A percentile compares a stretch with the other conserved stretches of the same genome.
Conservation (phyloP, 1,140 invertebrate species). For the Hylaeus volcanicus region DNA sequence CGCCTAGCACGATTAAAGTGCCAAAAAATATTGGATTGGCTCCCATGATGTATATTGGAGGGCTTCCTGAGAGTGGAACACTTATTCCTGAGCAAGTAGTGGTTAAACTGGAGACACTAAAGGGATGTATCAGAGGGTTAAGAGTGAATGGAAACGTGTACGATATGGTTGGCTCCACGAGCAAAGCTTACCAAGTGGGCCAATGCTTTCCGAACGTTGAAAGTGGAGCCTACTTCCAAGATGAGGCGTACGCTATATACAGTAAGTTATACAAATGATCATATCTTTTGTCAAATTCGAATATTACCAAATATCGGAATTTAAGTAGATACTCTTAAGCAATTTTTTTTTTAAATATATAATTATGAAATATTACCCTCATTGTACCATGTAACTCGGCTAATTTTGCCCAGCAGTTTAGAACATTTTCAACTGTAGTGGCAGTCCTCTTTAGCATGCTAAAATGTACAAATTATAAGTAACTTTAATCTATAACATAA, state of each 20-base stretch:
- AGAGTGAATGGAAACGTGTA: conserved; percentile 87
- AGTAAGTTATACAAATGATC: conserved; percentile 81
- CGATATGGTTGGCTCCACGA: conserved; percentile 87
- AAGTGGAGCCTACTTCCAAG: conserved; percentile 91
- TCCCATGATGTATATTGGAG: conserved; percentile 89
- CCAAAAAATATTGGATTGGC: conserved; percentile 86
- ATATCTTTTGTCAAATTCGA: not conserved
- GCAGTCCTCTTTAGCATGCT: too few relatives aligned
- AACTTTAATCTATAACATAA: too few relatives aligned
- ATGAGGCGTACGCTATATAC: conserved; percentile 90
- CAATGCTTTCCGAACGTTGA: conserved; percentile 94
- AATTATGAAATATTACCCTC: too few relatives aligned
- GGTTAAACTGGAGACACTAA: conserved; percentile 87
- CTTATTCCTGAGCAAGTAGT: conserved; percentile 81
- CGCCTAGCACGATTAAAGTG: conserved; percentile 84
- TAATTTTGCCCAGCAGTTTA: too few relatives aligned
- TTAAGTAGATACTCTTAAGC: too few relatives aligned
- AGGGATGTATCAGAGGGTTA: conserved; percentile 90
- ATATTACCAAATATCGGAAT: too few relatives aligned
- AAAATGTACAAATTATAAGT: too few relatives aligned
- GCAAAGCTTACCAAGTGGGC: conserved; percentile 86
- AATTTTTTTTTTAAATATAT: too few relatives aligned
- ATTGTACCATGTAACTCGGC: too few relatives aligned
- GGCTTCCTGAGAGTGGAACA: conserved; percentile 84
- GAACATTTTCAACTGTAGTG: too few relatives aligned